phyloP scores from a whole-genome alignment of 2,797 vertebrate species.

The Argentina silus region DNA sequence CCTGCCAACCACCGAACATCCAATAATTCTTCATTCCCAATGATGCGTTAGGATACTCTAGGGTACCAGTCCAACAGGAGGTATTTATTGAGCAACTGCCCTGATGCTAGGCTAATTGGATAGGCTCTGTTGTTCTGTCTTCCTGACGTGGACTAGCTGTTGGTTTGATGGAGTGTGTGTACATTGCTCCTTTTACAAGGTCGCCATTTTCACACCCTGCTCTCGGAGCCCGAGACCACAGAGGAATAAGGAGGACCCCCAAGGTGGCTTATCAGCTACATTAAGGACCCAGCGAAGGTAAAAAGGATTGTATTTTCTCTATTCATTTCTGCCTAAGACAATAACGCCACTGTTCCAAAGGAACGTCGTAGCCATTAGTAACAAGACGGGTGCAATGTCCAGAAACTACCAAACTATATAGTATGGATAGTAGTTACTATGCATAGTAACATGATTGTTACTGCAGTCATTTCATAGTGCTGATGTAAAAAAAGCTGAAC shows the following conservation, averaged over 20 bases:
- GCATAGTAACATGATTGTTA: too few relatives aligned
- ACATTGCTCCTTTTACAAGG: constrained; percentile 51
- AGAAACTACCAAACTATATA: too few relatives aligned
- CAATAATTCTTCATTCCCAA: constrained; percentile 71
- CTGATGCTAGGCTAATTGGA: constrained; percentile 74
- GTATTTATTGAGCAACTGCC: constrained; percentile 72
- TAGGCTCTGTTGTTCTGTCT: constrained; percentile 60
- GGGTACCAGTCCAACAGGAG: constrained; percentile 61
- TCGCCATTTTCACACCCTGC: constrained; percentile 40
- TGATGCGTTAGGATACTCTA: constrained; percentile 70
- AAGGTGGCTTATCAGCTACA: neutral
- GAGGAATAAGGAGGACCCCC: neutral
- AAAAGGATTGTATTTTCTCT: neutral
- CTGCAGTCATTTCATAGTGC: too few relatives aligned
- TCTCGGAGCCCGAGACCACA: constrained; percentile 21
- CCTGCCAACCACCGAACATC: constrained; percentile 57
- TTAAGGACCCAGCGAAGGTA: neutral
- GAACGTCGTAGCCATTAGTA: neutral
- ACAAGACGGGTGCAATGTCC: too few relatives aligned
- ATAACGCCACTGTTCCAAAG: neutral
- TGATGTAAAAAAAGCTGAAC: too few relatives aligned
- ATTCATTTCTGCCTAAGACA: neutral
- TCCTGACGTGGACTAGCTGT: constrained; percentile 64
- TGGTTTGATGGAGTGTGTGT: constrained; percentile 61
- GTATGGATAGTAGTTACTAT: too few relatives aligned